Evolutionary conservation across 92 coral and sea anemone genomes (phyloP).

Genomic region (Zoanthus gigantus): DNA sequence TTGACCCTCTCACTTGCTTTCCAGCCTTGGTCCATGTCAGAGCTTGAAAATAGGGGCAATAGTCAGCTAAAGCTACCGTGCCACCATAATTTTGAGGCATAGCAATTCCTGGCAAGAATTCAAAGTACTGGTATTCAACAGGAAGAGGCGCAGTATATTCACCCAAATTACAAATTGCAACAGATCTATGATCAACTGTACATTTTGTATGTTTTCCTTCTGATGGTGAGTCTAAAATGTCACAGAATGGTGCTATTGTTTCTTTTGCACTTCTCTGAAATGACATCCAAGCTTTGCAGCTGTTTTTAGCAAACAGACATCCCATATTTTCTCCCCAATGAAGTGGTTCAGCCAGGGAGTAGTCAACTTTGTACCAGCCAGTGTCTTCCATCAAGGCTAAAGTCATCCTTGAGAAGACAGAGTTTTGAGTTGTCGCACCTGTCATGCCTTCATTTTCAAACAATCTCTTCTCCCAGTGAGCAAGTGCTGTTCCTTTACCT

Average conservation of each 20-base stretch:
- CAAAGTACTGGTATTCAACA: slow-evolving; percentile 85
- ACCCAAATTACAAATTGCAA: slow-evolving; percentile 86
- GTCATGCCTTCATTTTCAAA: slow-evolving; percentile 99
- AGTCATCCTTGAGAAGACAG: slow-evolving; percentile 91
- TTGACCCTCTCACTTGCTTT: slow-evolving; percentile 74
- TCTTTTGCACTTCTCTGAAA: slow-evolving; percentile 54
- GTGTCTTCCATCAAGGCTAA: slow-evolving; percentile 97
- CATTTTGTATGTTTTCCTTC: slow-evolving; percentile 71
- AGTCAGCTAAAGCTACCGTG: slow-evolving; percentile 84
- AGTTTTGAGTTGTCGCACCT: slow-evolving; percentile 88
- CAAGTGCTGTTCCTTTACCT: slow-evolving; percentile 76
- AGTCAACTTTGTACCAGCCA: slow-evolving; percentile 92
- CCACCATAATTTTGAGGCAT: slow-evolving; percentile 84
- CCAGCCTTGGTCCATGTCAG: slow-evolving; percentile 85
- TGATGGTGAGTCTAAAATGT: slow-evolving; percentile 30
- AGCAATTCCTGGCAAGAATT: slow-evolving; percentile 63
- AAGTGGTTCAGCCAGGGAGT: slow-evolving; percentile 86
- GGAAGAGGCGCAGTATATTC: slow-evolving; percentile 68
- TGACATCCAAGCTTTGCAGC: slow-evolving; percentile 97
- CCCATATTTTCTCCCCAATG: slow-evolving; percentile 94
- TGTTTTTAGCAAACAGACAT: slow-evolving; percentile 88
- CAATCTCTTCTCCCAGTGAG: slow-evolving; percentile 97
- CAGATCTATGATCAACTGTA: slow-evolving; percentile 74
- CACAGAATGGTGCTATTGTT: slow-evolving; percentile 79
- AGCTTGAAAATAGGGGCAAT: slow-evolving; percentile 86